Evolutionary conservation across 30 jellyfish, hydroid and myxozoan species (phyloP).

Genomic region (Turritopsis dohrnii): DNA sequence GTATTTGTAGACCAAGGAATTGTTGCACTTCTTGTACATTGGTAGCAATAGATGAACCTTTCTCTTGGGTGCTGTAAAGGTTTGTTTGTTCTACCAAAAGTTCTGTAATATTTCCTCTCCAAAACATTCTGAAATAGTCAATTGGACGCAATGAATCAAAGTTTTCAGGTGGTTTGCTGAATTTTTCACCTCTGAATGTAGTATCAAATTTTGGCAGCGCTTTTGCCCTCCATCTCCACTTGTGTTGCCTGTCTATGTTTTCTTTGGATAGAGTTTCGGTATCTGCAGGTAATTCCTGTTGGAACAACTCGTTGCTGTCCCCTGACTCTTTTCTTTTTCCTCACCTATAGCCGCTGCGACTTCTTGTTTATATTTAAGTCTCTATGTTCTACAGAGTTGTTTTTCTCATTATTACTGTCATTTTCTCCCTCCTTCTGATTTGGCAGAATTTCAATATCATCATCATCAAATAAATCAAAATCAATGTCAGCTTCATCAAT

Average conservation of each 20-base stretch:
- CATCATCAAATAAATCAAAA: conserved; percentile 6
- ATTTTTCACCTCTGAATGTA: too few relatives aligned
- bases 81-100: conserved; percentile 31
- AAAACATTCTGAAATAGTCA: conserved; percentile 35
- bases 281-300: neutral
- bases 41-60: conserved; percentile 22
- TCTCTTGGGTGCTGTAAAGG: conserved; percentile 34
- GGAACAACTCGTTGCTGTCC: neutral
- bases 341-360: neutral
- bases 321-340: neutral
- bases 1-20: conserved; percentile 38
- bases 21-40: conserved; percentile 23
- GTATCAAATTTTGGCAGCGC: too few relatives aligned
- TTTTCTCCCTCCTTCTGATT: neutral
- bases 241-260: neutral
- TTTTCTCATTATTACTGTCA: neutral
- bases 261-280: neutral
- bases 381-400: neutral
- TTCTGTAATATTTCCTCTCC: conserved; percentile 22
- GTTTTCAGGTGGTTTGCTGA: too few relatives aligned
- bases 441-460: neutral
- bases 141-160: conserved; percentile 20
- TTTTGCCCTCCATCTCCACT: too few relatives aligned
- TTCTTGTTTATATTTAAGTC: neutral
- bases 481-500: conserved; percentile 8